phyloP scores from a whole-genome alignment of 1,140 invertebrate species.

The Atta cephalotes region DNA sequence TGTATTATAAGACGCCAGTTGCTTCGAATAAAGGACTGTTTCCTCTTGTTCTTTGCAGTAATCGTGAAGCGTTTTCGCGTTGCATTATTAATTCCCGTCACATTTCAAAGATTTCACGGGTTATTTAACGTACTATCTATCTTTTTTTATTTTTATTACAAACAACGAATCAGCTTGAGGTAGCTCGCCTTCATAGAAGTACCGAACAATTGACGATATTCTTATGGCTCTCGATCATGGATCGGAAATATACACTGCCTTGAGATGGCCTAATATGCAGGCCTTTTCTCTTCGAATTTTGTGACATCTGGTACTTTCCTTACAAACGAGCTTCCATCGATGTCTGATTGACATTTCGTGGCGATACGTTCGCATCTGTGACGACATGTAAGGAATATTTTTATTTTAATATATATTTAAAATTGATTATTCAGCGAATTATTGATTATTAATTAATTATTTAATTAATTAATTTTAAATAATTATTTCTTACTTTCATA shows the following conservation, averaged over 20 bases:
- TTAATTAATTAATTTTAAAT: neutral
- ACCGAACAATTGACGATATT: constrained; percentile 59
- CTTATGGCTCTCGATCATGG: constrained; percentile 51
- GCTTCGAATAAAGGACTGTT: neutral
- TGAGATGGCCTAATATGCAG: constrained; percentile 76
- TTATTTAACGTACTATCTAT: constrained; percentile 7
- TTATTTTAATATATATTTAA: neutral
- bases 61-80: constrained; percentile 24
- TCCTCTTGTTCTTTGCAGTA: constrained; percentile 13
- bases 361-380: neutral
- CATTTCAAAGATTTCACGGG: neutral
- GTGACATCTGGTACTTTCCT: constrained; percentile 50
- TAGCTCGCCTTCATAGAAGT: constrained; percentile 61
- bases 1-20: neutral
- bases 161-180: constrained; percentile 67
- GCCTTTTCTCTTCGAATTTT: constrained; percentile 73
- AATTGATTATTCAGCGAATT: neutral
- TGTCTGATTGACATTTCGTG: constrained; percentile 34
- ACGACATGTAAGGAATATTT: neutral
- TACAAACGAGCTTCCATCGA: constrained; percentile 46
- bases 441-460: neutral
- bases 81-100: constrained; percentile 9
- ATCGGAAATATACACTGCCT: constrained; percentile 75
- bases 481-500: constrained; percentile 7
- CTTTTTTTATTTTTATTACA: constrained; percentile 54